Evolutionary conservation across 2,113 vertebrate species (phyloP), one percentile per base, ranked within the genome.

Genomic region (Notiomystis cincta): DNA sequence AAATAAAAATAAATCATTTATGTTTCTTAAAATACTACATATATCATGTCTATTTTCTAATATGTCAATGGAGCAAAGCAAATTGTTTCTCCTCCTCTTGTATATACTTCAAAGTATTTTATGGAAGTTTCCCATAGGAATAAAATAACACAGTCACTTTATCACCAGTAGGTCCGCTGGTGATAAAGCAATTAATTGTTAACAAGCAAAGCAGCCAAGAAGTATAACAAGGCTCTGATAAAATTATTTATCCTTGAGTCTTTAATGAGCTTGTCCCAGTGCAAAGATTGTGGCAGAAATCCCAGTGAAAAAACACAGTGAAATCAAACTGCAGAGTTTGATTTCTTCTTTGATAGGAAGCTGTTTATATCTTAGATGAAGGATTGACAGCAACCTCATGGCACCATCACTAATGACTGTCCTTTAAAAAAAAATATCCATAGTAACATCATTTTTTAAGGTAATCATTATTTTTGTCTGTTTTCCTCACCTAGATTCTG

Each of bases 111-210:
- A 16, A 92, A 83, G 33, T 31, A 10, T 78, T 70, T 89, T 64
- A 72, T 33, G 30, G 33, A 84, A 75, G 19, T 50, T 73, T 47
- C 67, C 31, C 27, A 61, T 13, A 38, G 2, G 45, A 77, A 83
- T 38, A 87, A 83, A 37, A 82, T 87, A 87, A 77, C 7, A 37
- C 22, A 77, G 17, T 4, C 24, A n/a, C 14, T 83, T 89, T 77
- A 72, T 76, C 72, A 87, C 15, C 18, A 47, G 22, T 42, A 84
- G 42, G 31, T 18, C 11, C 37, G 30, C 13, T 81, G 40, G 6
- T 70, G 58, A 48, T 54, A 77, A 87, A 93, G 25, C 95, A 95
- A 96, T 85, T 90, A 78, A 79, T 40, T 88, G 69, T 44, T 92
- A 82, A 64, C 27, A 91, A 86, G 58, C 28, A 94, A 93, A 95